These are phyloP conservation scores for Danio choprae DNA, from an alignment of 2,797 vertebrate species.

Conservation along the genomic window DNA sequence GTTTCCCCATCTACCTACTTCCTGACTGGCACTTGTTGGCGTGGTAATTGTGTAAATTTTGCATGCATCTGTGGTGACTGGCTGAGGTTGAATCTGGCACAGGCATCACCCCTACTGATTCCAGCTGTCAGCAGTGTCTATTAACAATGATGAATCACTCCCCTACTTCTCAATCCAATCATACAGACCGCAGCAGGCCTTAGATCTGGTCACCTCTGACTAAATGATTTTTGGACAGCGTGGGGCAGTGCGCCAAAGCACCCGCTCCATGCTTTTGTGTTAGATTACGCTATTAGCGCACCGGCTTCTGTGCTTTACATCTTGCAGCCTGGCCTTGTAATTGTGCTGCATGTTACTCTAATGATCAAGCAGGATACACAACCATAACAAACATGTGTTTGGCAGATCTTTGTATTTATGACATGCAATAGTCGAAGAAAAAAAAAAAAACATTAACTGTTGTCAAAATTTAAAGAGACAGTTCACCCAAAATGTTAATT, in stretches of 20 bases:
- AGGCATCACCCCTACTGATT: slow-evolving; percentile 69
- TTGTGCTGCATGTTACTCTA: slow-evolving; percentile 3
- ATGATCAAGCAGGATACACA: neutral
- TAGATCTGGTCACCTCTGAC: slow-evolving; percentile 77
- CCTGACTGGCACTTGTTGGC: slow-evolving; percentile 50
- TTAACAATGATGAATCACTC: slow-evolving; percentile 83
- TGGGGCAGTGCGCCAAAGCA: slow-evolving; percentile 56
- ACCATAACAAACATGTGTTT: neutral
- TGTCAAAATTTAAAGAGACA: neutral
- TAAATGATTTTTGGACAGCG: slow-evolving; percentile 77
- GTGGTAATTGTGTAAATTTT: slow-evolving; percentile 74
- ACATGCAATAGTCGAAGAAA: neutral
- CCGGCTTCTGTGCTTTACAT: slow-evolving; percentile 18
- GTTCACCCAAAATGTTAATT: too few species aligned
- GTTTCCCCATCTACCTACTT: slow-evolving; percentile 26
- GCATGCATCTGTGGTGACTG: slow-evolving; percentile 68
- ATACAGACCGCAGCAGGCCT: slow-evolving; percentile 74
- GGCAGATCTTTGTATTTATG: neutral
- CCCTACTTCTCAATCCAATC: slow-evolving; percentile 76
- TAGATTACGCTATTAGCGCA: slow-evolving; percentile 59
- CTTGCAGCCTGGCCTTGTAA: slow-evolving; percentile 2
- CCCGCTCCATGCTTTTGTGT: slow-evolving; percentile 57
- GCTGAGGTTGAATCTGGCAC: slow-evolving; percentile 67
- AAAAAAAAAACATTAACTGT: neutral
- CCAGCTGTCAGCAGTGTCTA: slow-evolving; percentile 76